These are phyloP conservation scores for Prolemur simus DNA, from an alignment of 2,113 vertebrate genomes.

Conservation along the genomic window DNA sequence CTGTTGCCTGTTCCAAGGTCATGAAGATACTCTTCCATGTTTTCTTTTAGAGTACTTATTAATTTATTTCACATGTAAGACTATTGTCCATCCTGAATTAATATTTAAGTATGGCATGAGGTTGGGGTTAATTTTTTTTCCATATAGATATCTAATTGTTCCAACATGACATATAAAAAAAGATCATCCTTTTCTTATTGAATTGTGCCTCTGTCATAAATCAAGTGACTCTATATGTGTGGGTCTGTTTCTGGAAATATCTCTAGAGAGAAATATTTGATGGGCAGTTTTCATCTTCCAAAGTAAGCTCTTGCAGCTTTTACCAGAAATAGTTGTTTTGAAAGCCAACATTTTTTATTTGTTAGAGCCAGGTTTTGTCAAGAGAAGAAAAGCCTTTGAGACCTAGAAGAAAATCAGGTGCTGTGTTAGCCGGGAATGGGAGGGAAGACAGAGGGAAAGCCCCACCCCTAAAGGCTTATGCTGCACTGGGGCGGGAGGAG, in stretches of 20 bases:
- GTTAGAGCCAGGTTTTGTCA: conserved; percentile 11
- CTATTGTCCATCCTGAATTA: background rate
- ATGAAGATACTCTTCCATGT: background rate
- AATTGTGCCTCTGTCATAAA: background rate
- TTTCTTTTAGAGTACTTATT: conserved; percentile 37
- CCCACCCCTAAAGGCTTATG: background rate
- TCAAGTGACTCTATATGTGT: background rate
- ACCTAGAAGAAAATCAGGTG: background rate
- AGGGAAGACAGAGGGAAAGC: background rate
- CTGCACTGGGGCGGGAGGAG: background rate
- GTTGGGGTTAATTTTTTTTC: background rate
- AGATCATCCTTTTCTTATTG: background rate
- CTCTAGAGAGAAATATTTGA: conserved; percentile 35
- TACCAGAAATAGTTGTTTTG: background rate
- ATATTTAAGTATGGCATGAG: background rate
- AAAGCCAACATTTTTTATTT: conserved; percentile 2
- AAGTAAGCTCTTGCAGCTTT: background rate
- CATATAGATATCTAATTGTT: background rate
- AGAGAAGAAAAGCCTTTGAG: background rate
- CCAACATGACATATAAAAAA: background rate
- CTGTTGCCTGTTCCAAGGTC: background rate
- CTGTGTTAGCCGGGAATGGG: background rate
- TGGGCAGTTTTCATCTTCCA: background rate
- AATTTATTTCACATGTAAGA: background rate
- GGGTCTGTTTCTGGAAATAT: background rate